A percentile compares a stretch with the other conserved stretches of the same genome.
Evolutionary conservation across 2,113 vertebrate species (phyloP).

Genomic region (Halichoeres trimaculatus): DNA sequence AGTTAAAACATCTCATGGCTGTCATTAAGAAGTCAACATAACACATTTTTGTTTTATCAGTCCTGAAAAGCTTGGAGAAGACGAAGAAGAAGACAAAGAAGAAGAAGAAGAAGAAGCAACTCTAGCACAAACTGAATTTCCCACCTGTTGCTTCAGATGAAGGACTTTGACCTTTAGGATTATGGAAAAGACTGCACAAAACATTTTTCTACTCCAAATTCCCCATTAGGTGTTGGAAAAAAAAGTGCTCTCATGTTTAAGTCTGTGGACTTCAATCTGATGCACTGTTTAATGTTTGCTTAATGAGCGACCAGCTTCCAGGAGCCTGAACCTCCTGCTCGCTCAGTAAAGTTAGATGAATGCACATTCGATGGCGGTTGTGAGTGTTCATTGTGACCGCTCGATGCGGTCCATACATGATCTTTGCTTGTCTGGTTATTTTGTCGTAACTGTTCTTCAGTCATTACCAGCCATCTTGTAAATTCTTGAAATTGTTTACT

Average conservation of each 20-base stretch:
- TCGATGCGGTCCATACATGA: slow-evolving; percentile 57
- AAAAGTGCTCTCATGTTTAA: slow-evolving; percentile 55
- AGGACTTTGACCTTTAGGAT: slow-evolving; percentile 76
- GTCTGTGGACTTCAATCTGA: slow-evolving; percentile 66
- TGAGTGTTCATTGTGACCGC: slow-evolving; percentile 64
- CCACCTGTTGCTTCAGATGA: slow-evolving; percentile 51
- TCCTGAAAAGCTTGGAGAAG: slow-evolving; percentile 83
- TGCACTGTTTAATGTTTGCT: slow-evolving; percentile 65
- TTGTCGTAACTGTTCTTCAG: slow-evolving; percentile 72
- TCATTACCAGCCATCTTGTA: slow-evolving; percentile 85
- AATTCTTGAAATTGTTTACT: slow-evolving; percentile 87
- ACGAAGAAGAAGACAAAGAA: slow-evolving; percentile 79
- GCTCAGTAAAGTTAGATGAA: slow-evolving; percentile 56
- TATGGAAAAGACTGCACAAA: slow-evolving; percentile 76
- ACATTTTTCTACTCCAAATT: slow-evolving; percentile 79
- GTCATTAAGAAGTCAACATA: background rate
- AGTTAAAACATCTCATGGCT: background rate
- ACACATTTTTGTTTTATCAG: slow-evolving; percentile 78
- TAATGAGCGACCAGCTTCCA: slow-evolving; percentile 50
- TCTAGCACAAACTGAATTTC: slow-evolving; percentile 45
- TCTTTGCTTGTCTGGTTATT: slow-evolving; percentile 70
- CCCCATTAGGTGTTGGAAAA: slow-evolving; percentile 72
- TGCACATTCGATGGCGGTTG: slow-evolving; percentile 70
- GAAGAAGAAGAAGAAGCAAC: slow-evolving; percentile 77
- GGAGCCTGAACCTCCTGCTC: slow-evolving; percentile 52